Conservation (phyloP, 2,888 invertebrate species). For the Cheilosia vernalis region DNA sequence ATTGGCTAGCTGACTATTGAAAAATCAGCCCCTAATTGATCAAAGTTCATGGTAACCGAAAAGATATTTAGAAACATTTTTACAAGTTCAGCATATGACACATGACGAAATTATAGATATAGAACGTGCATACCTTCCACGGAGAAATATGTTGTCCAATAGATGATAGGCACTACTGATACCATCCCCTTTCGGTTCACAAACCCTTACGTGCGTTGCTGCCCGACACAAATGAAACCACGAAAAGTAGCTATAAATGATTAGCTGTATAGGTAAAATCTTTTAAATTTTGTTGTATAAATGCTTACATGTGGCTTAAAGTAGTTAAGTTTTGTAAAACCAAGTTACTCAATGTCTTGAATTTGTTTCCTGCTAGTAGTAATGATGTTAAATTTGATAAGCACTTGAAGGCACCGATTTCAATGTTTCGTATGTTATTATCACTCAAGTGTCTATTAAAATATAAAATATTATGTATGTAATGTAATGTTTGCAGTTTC, state of each 20-base stretch:
- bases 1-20: no score
- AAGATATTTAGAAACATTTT: no score
- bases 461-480: constrained; percentile 61
- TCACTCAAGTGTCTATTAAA: constrained; percentile 83
- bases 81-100: no score
- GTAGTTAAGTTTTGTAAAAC: constrained; percentile 82
- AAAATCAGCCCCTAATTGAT: no score
- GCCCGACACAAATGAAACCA: constrained; percentile 85
- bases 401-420: constrained; percentile 83
- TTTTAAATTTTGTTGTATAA: not conserved
- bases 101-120: not conserved
- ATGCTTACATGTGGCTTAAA: constrained; percentile 84
- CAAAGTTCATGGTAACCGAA: no score
- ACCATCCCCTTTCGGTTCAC: constrained; percentile 86
- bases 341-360: constrained; percentile 81
- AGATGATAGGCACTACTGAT: constrained; percentile 86
- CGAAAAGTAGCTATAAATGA: constrained; percentile 84
- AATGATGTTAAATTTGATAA: constrained; percentile 83
- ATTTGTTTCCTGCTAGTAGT: constrained; percentile 82
- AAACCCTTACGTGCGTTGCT: constrained; percentile 85
- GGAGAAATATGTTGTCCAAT: constrained; percentile 85
- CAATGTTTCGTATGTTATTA: constrained; percentile 83
- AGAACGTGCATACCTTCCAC: constrained; percentile 83
- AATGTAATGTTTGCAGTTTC: no score
- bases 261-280: not conserved